Base-by-base conservation (phyloP, 2,888 invertebrate species). In the Arrhopalites spinosus region DNA sequence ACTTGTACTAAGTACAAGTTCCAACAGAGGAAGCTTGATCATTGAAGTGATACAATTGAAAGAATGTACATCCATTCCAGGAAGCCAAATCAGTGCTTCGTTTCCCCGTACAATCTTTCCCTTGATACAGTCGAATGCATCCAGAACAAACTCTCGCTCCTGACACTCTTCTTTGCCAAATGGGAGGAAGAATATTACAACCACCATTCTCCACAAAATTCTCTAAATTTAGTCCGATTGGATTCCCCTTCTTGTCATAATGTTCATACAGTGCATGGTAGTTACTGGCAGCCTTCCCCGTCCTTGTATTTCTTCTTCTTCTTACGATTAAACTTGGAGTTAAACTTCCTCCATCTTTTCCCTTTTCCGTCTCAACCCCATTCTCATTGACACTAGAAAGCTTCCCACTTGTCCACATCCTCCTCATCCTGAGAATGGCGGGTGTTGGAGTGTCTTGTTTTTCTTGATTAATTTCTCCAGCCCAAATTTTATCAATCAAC, bases 11-110 rank as follows among this genome's bases (percentile, higher is more conserved):
- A 36, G 36, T 53, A 53, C 11, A 53, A n/a, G 53, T 25, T 15
- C 70, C 75, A 15, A 70, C 70, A 7, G 75, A 70, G 3, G 27
- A n/a, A 20, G 75, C 70, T 27, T 64, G 63, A 47, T 75, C 75
- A 64, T 75, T 75, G 53, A 75, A 75, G 25, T 75, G 75, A 53
- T 69, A 75, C 15, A 75, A 29, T 25, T 75, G 70, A 27, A 75
- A 75, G 27, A 70, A 75, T 30, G 75, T 75, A n/a, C 75, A 75
- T 1, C 70, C 75, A 20, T 50, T 63, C 64, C 50, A 53, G 53
- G 69, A 69, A n/a, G 61, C 45, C 50, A 75, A 64, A 23, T 75
- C 64, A 2, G 70, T 70, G 29, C 69, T 69, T 36, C 75, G 11
- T 29, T 53, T 61, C 20, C 75, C 75, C 2, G 61, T 70, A 45